phyloP scores from a whole-genome alignment of 2,888 invertebrate genomes.

The Epinotia ramella region DNA sequence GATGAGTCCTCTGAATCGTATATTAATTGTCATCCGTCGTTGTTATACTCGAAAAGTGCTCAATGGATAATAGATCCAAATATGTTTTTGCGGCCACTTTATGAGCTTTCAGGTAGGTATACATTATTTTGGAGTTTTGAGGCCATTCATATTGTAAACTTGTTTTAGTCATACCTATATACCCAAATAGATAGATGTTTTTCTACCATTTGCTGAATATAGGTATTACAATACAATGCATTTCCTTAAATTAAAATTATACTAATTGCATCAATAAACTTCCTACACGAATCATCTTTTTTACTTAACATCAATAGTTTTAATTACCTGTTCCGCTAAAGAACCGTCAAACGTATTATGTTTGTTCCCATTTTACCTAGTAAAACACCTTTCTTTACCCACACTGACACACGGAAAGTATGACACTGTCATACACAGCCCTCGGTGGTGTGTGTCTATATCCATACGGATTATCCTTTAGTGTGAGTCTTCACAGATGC shows the following conservation, averaged over 20 bases:
- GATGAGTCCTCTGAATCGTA: too few species aligned
- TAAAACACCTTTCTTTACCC: constrained; percentile 83
- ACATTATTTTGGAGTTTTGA: too few species aligned
- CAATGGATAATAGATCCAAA: too few species aligned
- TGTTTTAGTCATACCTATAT: too few species aligned
- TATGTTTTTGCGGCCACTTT: too few species aligned
- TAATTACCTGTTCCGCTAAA: constrained; percentile 67
- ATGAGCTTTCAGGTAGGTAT: too few species aligned
- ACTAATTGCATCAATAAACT: constrained; percentile 35
- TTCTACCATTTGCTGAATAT: not conserved
- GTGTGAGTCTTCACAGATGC: constrained; percentile 40
- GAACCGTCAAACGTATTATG: constrained; percentile 54
- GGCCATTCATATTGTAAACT: too few species aligned
- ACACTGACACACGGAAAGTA: constrained; percentile 58
- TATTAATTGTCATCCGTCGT: too few species aligned
- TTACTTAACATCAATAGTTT: constrained; percentile 54
- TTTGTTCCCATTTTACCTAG: constrained; percentile 80
- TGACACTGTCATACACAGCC: constrained; percentile 38
- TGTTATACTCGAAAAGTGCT: too few species aligned
- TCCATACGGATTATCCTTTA: constrained; percentile 24
- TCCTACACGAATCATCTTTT: constrained; percentile 34
- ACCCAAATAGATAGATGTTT: too few species aligned
- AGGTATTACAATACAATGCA: not conserved
- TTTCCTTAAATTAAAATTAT: constrained; percentile 29
- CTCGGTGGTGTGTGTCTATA: constrained; percentile 47